phyloP scores from a whole-genome alignment of 2,888 invertebrate species.

The Ypsolopha sequella region DNA sequence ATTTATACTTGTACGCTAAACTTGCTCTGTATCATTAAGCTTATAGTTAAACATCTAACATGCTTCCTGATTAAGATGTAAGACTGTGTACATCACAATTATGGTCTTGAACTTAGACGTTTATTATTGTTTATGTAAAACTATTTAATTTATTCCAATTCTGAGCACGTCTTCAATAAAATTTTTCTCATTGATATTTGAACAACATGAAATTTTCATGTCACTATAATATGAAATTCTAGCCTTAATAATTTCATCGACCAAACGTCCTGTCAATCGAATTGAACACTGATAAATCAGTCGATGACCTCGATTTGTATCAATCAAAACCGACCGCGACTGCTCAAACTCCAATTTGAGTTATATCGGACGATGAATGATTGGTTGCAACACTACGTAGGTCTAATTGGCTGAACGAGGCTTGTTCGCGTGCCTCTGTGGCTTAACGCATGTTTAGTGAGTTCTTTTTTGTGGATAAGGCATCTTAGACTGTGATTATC shows the following conservation, averaged over 20 bases:
- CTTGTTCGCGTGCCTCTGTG: conserved; percentile 38
- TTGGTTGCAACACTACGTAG: conserved; percentile 58
- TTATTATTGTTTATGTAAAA: too few species aligned
- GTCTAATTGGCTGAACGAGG: conserved; percentile 62
- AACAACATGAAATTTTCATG: neutral
- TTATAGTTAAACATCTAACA: too few species aligned
- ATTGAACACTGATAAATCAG: conserved; percentile 49
- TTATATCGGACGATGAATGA: conserved; percentile 65
- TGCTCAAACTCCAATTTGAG: conserved; percentile 59
- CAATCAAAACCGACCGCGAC: conserved; percentile 56
- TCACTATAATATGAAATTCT: neutral
- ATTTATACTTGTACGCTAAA: too few species aligned
- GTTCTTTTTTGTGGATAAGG: neutral
- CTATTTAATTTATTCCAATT: too few species aligned
- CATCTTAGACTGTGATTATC: neutral
- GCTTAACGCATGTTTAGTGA: neutral
- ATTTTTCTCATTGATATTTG: neutral
- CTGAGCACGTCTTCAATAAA: neutral
- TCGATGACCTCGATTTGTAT: conserved; percentile 59
- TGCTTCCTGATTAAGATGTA: too few species aligned
- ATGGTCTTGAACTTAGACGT: too few species aligned
- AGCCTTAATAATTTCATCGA: neutral
- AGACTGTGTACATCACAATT: too few species aligned
- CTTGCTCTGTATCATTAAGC: too few species aligned
- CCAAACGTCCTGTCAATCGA: conserved; percentile 13